Evolutionary conservation across 2,888 invertebrate genomes (phyloP), one percentile per base, ranked within the genome.

Genomic region (Melanargia galathea): DNA sequence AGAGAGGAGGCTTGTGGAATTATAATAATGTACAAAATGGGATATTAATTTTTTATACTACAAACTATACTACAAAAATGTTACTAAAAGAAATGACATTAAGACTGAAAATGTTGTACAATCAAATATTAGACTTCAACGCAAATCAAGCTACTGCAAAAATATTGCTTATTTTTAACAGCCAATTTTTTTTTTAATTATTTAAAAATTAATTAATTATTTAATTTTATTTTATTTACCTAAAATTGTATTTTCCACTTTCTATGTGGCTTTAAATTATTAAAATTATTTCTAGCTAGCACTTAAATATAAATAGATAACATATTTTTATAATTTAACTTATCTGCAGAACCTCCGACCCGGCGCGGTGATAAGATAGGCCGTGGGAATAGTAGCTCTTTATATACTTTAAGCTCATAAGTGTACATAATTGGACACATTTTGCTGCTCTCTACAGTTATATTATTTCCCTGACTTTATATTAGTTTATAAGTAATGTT

Each of bases 371-470:
- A 67, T 67, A 65, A 67, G 67, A 67, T 65, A 67, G 49, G 58
- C 54, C 67, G 67, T 67, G 67, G 67, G 67, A 67, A 67, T 46
- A 62, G 48, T 10, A 54, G 52, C 46, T 58, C 43, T 60, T n/a
- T 57, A 26, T 49, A 55, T 26, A 62, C n/a, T 48, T 48, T n/a
- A n/a, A 48, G 18, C 26, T 30, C 51, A 24, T 64, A 48, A 30
- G 33, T 40, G 16, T 20, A 49, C n/a, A 38, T 49, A 64, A 38
- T 59, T 52, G 56, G 58, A 48, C 22, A 33, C 18, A 52, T 52
- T n/a, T 59, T 24, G 58, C 58, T 11, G 33, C 35, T 51, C 20
- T 38, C 26, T 20, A 22, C 13, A 38, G 16, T 38, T 40, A 30
- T 22, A 48, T 55, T 49, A 55, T 48, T 61, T 46, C 30, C n/a